Evolutionary conservation across 1,140 invertebrate species (phyloP), one percentile per base, ranked within the genome.

Genomic region (Nasonia giraulti): DNA sequence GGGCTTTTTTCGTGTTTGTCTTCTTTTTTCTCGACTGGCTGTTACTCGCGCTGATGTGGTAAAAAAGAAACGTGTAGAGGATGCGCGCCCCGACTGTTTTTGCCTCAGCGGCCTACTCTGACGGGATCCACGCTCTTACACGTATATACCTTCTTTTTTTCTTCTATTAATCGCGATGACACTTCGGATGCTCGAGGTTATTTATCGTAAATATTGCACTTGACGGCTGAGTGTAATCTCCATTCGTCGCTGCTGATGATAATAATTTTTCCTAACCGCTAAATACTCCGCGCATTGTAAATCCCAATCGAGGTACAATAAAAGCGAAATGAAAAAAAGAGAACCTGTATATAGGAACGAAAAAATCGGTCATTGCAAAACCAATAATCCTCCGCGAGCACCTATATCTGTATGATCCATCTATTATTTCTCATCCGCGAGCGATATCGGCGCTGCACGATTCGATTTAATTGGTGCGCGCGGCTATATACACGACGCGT

Each of bases 401-500:
- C 55, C 17, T 55, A 71, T 71, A 37, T 33, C 10, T 20, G 3
- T 4, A 66, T 6, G 12, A 37, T 0, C 71, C 4, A 37, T 76
- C 50, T 8, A 76, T 76, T 55, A 75, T 82, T 75, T 27, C 8
- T 66, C 73, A 44, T 44, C 40, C 40, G 40, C 40, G 40, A 44
- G 40, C 40, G 66, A 27, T 27, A 27, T 50, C 31, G 68, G 17
- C 40, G 47, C 47, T 68, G 23, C 73, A 44, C 73, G 73, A 75
- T 14, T 33, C 47, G 17, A 82, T 82, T 75, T 74, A 82, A 75
- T 82, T 75, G 80, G 27, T 12, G 10, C 44, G 40, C n/a, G 79
- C 68, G 6, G 68, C 69, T 80, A n/a, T 71, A 31, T 27, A 69
- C 6, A 8, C 68, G 27, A 20, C 20, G 68, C 79, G 33, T 6